These are phyloP conservation scores for Microplitis mediator DNA, from an alignment of 1,140 invertebrate genomes.

Conservation along the genomic window DNA sequence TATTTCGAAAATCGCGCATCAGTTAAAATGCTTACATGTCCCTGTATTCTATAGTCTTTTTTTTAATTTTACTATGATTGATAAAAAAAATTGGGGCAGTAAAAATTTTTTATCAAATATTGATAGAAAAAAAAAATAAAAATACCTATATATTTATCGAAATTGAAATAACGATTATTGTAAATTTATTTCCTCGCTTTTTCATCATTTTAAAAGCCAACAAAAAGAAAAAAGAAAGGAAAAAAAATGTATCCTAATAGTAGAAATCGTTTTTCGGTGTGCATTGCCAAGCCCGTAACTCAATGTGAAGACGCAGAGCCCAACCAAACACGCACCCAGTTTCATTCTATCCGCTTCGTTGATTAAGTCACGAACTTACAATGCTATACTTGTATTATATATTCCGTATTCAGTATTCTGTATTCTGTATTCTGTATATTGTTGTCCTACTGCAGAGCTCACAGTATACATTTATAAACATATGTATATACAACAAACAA, in stretches of 20 bases:
- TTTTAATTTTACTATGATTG: too few species aligned
- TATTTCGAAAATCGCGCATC: too few species aligned
- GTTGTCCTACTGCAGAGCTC: slow-evolving; percentile 3
- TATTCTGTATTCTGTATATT: too few species aligned
- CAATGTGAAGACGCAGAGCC: slow-evolving; percentile 21
- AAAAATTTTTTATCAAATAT: neutral
- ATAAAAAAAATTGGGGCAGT: too few species aligned
- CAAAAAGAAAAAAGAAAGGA: neutral
- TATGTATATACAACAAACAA: neutral
- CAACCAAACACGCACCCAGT: slow-evolving; percentile 24
- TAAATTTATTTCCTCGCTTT: neutral
- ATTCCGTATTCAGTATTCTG: neutral
- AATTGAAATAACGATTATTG: neutral
- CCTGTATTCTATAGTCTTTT: too few species aligned
- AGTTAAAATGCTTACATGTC: too few species aligned
- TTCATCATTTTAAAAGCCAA: neutral
- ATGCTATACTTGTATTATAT: neutral
- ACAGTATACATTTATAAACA: neutral
- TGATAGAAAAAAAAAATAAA: neutral
- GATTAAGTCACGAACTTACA: slow-evolving; percentile 47
- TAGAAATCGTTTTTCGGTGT: neutral
- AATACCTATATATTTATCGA: neutral
- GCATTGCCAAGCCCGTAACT: slow-evolving; percentile 19
- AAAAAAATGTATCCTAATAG: too few species aligned
- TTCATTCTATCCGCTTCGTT: slow-evolving; percentile 34